phyloP scores from a whole-genome alignment of 2,113 vertebrate species.

The Illadopsis cleaveri region DNA sequence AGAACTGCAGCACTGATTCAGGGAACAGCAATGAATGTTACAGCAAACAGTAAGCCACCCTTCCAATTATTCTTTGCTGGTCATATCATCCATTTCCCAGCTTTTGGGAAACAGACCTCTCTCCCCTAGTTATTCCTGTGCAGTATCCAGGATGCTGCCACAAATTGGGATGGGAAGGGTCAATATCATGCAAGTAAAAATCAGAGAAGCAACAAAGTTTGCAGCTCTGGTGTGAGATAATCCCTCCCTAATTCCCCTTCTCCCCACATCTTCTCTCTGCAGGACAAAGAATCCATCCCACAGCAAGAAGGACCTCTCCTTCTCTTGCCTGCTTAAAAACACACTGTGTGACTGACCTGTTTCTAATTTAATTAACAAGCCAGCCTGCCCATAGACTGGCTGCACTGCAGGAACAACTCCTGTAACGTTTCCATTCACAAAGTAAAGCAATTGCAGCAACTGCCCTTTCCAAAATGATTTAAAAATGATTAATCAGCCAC shows the following conservation, averaged over 20 bases:
- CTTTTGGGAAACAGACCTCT: background rate
- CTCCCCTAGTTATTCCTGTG: accelerated
- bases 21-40: background rate
- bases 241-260: background rate
- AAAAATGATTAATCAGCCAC: background rate
- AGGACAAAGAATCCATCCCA: background rate
- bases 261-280: background rate
- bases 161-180: background rate
- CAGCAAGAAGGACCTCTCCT: background rate
- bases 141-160: background rate
- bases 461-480: background rate
- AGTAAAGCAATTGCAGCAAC: background rate
- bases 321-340: background rate
- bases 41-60: background rate
- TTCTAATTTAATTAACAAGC: background rate
- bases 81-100: background rate
- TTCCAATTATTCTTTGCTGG: background rate
- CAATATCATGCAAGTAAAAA: background rate
- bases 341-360: background rate
- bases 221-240: background rate
- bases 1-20: background rate
- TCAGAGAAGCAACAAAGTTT: background rate
- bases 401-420: background rate
- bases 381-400: background rate
- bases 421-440: background rate